Evolutionary conservation across 2,888 invertebrate species (phyloP).

Genomic region (Blastobasis lacticolella): DNA sequence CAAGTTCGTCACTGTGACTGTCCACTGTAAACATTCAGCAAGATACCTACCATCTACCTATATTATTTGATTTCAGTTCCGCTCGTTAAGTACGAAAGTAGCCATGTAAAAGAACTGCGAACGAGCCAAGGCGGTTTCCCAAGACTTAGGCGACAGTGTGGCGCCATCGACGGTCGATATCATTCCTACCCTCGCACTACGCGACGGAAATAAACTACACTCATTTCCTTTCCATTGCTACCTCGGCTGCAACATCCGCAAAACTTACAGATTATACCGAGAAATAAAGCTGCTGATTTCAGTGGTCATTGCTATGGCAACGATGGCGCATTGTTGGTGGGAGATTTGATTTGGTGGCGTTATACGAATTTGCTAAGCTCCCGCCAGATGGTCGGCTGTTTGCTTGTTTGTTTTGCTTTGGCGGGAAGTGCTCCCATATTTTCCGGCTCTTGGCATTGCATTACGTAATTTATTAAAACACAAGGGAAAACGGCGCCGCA

Average conservation of each 20-base stretch:
- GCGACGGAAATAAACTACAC: conserved; percentile 10
- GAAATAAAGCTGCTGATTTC: neutral
- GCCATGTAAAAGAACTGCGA: neutral
- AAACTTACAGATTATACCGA: conserved; percentile 13
- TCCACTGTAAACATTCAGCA: no score
- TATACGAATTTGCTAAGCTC: conserved; percentile 8
- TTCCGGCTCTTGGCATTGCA: conserved; percentile 1
- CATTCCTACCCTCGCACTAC: conserved; percentile 20
- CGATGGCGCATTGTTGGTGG: neutral
- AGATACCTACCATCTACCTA: no score
- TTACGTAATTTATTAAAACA: conserved; percentile 1
- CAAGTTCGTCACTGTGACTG: no score
- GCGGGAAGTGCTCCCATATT: conserved; percentile 7
- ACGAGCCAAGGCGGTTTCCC: conserved; percentile 13
- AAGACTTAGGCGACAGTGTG: conserved; percentile 29
- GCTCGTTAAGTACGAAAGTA: neutral
- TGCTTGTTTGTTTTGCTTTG: conserved; percentile 3
- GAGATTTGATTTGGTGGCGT: conserved; percentile 1
- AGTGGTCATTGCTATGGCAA: no score
- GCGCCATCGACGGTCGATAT: conserved; percentile 47
- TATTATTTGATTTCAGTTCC: neutral
- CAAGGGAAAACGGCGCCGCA: conserved; percentile 3
- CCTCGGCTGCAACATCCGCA: neutral
- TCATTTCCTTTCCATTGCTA: no score
- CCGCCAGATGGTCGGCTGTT: conserved; percentile 9